Conservation (phyloP, 2,797 vertebrate species). For the Luscinia luscinia region DNA sequence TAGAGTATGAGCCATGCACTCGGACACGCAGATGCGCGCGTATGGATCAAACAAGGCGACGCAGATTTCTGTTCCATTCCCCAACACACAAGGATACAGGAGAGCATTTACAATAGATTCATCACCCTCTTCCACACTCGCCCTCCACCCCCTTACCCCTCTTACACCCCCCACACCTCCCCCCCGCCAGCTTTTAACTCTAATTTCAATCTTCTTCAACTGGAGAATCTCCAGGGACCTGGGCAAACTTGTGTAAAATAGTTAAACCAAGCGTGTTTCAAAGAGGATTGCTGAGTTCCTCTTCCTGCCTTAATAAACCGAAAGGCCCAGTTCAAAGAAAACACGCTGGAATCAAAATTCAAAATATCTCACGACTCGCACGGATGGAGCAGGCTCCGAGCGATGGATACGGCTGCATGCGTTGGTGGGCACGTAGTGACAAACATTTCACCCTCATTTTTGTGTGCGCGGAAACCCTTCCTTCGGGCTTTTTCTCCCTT, state of each 20-base stretch:
- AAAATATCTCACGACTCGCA: conserved; percentile 12
- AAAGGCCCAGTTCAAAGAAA: conserved; percentile 57
- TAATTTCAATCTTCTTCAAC: conserved; percentile 66
- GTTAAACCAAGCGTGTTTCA: conserved; percentile 64
- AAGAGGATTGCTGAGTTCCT: conserved; percentile 54
- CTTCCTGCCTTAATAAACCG: conserved; percentile 58
- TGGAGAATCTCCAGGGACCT: conserved; percentile 61
- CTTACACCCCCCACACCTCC: background rate
- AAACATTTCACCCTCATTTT: conserved; percentile 1
- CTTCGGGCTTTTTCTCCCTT: background rate
- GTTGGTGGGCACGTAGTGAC: conserved; percentile 24
- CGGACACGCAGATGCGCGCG: background rate
- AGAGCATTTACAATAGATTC: conserved; percentile 47
- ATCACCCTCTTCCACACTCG: conserved; percentile 52
- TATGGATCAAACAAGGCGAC: conserved; percentile 29
- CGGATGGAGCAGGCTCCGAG: conserved; percentile 14
- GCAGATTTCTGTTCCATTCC: conserved; percentile 8
- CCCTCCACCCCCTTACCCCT: background rate
- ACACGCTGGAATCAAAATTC: conserved; percentile 58
- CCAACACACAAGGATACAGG: background rate
- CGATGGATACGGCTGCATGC: background rate
- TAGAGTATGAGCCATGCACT: background rate
- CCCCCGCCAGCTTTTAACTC: conserved; percentile 54
- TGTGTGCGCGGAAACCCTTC: background rate
- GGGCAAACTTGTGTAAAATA: conserved; percentile 69